Evolutionary conservation across 2,888 invertebrate genomes (phyloP), one percentile per base, ranked within the genome.

Genomic region (Gerris lacustris): DNA sequence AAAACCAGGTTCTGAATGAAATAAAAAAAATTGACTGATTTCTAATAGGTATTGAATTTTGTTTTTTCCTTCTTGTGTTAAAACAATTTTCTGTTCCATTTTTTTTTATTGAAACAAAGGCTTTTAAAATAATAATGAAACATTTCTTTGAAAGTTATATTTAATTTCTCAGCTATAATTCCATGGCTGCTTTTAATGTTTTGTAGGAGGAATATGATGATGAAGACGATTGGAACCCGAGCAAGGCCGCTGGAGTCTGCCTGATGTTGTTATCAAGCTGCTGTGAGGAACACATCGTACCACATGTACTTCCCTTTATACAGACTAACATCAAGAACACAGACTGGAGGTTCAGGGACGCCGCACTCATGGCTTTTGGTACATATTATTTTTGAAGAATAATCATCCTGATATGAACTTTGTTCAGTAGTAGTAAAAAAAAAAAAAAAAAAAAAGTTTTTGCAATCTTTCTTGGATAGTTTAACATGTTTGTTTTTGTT

Each of bases 211-310:
- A 99, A 80, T 87, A 90, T 77, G 98, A 99, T 79, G 97, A 99
- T 81, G 98, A 99, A 80, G 94, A 98, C 79, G 97, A 96, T 78
- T 99, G 99, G 99, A 98, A 96, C 82, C 99, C 99, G 0, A 93
- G 96, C 76, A 99, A 99, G 83, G 97, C 99, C 0, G 96, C 99
- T 5, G 96, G 98, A 55, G 99, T 99, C 5, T 99, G 99, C 80
- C 84, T 99, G 44, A 98, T 98, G 96, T 84, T 99, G 67, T 84
- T 99, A 76, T 93, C 99, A 31, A 92, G 94, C 67, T 98, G 98
- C 79, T 97, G 97, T 79, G 97, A 97, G 81, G 95, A 98, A 80
- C 93, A 92, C 79, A 94, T 99, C 74, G 94, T 99, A n/a, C 91
- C 91, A 0, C 90, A 90, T 80, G 96, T 97, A 15, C 83, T 99